Evolutionary conservation across 2,797 vertebrate genomes (phyloP).

Genomic region (Argyrosomus regius): DNA sequence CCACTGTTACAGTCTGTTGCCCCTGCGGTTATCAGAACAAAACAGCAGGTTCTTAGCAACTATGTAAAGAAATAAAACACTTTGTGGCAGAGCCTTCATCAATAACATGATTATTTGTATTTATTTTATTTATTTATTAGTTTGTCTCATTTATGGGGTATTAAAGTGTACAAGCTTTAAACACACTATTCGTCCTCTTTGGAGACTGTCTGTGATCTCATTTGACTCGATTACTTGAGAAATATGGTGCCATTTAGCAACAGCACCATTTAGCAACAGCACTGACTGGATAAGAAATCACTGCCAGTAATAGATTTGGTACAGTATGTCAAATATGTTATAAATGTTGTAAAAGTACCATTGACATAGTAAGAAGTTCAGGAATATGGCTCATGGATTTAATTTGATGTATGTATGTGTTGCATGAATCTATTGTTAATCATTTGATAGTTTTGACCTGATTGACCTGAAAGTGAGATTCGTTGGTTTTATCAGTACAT

Average conservation of each 20-base stretch:
- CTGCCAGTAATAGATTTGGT: not conserved
- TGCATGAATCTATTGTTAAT: not conserved
- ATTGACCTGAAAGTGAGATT: not conserved
- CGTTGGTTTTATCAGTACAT: not conserved
- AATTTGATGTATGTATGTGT: not conserved
- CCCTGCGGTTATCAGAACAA: conserved; percentile 25
- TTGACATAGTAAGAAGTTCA: not conserved
- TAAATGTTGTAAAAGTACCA: not conserved
- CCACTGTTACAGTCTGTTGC: conserved; percentile 20
- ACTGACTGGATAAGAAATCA: not conserved
- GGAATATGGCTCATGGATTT: not conserved
- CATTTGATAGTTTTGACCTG: not conserved
- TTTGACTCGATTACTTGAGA: not conserved
- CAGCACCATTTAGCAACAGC: not conserved
- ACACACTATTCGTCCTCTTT: conserved; percentile 5
- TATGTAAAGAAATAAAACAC: conserved; percentile 16
- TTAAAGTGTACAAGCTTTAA: conserved; percentile 16
- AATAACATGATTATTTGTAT: not conserved
- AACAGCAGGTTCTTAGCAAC: conserved; percentile 54
- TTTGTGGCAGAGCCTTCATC: not conserved
- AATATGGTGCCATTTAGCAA: not conserved
- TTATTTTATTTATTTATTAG: not conserved
- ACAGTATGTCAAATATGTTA: not conserved
- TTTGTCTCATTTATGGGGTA: not conserved
- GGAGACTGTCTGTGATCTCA: not conserved